Conservation (phyloP, 2,888 invertebrate species). For the Drosophila sordidapex region DNA sequence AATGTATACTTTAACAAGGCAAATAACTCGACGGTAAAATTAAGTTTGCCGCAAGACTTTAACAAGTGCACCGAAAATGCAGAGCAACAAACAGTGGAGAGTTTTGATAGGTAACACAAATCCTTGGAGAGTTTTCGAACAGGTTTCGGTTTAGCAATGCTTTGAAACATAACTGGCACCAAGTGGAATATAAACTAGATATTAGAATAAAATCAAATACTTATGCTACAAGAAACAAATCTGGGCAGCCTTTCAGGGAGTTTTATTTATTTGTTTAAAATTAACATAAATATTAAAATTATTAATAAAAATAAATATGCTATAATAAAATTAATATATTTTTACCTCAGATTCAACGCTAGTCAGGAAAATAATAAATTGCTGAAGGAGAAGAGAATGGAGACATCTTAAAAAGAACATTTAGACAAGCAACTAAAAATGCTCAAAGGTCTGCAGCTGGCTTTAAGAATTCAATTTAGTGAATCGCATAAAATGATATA, state of each 20-base stretch:
- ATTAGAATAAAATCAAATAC: background rate
- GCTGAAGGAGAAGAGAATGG: background rate
- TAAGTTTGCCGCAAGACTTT: slow-evolving; percentile 12
- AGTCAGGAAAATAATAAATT: background rate
- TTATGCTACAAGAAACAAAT: background rate
- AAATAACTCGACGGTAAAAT: slow-evolving; percentile 19
- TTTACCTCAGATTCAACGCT: background rate
- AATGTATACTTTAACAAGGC: slow-evolving; percentile 18
- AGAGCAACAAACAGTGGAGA: slow-evolving; percentile 15
- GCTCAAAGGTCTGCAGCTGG: background rate
- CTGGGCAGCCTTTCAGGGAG: background rate
- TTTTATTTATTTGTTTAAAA: background rate
- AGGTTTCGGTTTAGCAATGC: background rate
- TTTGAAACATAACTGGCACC: background rate
- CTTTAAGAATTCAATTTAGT: slow-evolving; percentile 26
- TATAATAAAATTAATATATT: background rate
- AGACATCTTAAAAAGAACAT: background rate
- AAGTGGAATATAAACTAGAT: too few relatives aligned
- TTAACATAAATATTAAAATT: background rate
- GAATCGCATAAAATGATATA: slow-evolving; percentile 19
- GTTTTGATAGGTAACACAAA: background rate
- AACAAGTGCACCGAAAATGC: background rate
- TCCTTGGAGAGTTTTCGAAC: background rate
- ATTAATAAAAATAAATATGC: background rate
- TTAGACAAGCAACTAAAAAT: background rate